Evolutionary conservation across 2,113 vertebrate genomes (phyloP).

Genomic region (Pseudorectes ferrugineus): DNA sequence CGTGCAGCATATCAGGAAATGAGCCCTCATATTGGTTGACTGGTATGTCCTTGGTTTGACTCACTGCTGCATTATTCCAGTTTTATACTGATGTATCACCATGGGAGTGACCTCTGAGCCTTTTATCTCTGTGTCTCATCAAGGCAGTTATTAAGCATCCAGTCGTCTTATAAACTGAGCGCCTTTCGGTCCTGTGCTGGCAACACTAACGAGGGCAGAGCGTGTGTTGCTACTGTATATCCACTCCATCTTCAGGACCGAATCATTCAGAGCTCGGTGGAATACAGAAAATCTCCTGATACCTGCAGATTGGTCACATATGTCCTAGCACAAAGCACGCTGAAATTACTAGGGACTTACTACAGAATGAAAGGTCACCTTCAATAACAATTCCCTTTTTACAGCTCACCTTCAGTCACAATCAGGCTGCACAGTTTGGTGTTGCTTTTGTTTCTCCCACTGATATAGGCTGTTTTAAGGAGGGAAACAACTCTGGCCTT

Average conservation of each 20-base stretch:
- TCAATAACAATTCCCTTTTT: background rate
- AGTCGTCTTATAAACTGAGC: background rate
- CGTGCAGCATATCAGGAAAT: fast-evolving
- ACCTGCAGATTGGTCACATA: background rate
- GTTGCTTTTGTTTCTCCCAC: background rate
- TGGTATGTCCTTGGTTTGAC: background rate
- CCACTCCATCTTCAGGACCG: background rate
- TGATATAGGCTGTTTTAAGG: background rate
- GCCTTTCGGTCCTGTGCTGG: background rate
- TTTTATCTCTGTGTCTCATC: background rate
- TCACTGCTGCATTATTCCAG: background rate
- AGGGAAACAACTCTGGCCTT: background rate
- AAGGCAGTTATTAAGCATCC: background rate
- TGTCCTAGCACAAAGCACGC: background rate
- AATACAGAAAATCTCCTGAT: background rate
- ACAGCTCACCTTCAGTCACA: background rate
- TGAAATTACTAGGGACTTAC: background rate
- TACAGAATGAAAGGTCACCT: background rate
- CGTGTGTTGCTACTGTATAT: fast-evolving
- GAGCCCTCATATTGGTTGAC: background rate
- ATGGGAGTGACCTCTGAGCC: background rate
- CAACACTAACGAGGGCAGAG: background rate
- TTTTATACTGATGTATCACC: background rate
- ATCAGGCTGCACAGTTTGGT: background rate
- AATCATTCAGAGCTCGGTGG: background rate